Percentiles rank a stretch among this genome's conserved stretches.
These are phyloP conservation scores for Sympetrum striolatum DNA, from an alignment of 2,888 invertebrate genomes.

Conservation along the genomic window DNA sequence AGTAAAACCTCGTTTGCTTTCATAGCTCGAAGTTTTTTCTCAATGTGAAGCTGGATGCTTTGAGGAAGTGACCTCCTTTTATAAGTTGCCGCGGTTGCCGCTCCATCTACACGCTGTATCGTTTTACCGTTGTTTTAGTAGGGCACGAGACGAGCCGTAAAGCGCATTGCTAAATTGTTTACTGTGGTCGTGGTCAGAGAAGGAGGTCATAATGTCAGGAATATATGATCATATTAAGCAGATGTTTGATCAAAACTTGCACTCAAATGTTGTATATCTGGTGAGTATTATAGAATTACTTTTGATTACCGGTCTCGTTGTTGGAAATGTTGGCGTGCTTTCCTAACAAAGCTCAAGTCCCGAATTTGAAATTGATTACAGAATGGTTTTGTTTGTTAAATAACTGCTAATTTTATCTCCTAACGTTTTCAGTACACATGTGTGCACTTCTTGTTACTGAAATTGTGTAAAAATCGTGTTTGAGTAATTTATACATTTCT, in stretches of 20 bases:
- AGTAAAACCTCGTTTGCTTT: too few relatives aligned
- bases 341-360: too few relatives aligned
- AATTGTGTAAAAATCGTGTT: too few relatives aligned
- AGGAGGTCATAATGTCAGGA: slow-evolving; percentile 60
- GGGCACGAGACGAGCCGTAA: neutral
- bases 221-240: slow-evolving; percentile 72
- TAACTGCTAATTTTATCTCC: too few relatives aligned
- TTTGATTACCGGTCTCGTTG: neutral
- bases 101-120: neutral
- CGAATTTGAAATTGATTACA: too few relatives aligned
- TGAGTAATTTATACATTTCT: slow-evolving; percentile 35
- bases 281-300: slow-evolving; percentile 61
- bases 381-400: too few relatives aligned
- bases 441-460: too few relatives aligned
- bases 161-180: neutral
- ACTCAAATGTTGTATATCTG: slow-evolving; percentile 73
- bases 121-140: neutral
- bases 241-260: slow-evolving; percentile 73
- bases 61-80: too few relatives aligned
- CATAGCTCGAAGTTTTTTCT: too few relatives aligned
- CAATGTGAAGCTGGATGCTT: too few relatives aligned
- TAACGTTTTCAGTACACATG: too few relatives aligned
- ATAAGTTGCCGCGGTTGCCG: neutral
- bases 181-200: neutral
- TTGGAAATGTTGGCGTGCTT: neutral